phyloP scores from a whole-genome alignment of 2,797 vertebrate genomes.

The Lutjanus argentimaculatus region DNA sequence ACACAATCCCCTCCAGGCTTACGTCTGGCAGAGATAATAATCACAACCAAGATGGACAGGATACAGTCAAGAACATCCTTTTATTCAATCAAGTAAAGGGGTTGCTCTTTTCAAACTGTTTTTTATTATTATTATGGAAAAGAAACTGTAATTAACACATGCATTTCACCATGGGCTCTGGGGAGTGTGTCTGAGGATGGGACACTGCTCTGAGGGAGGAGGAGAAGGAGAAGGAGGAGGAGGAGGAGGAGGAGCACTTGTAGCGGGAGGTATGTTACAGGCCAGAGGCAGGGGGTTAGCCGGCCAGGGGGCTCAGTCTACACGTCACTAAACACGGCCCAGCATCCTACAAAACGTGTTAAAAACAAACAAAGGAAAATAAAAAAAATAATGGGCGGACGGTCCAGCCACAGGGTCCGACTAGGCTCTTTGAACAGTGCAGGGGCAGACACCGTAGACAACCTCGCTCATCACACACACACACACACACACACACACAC shows the following conservation, averaged over 20 bases:
- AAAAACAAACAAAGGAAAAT: slow-evolving; percentile 58
- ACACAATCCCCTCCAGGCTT: no score
- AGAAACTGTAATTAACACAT: slow-evolving; percentile 94
- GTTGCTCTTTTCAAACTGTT: slow-evolving; percentile 90
- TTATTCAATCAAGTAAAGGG: slow-evolving; percentile 92
- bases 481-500: neutral
- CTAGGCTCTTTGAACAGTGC: slow-evolving; percentile 53
- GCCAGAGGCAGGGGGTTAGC: slow-evolving; percentile 35
- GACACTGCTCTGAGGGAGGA: slow-evolving; percentile 54
- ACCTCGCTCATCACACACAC: neutral
- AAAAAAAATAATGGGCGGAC: slow-evolving; percentile 46
- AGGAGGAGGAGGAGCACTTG: slow-evolving; percentile 44
- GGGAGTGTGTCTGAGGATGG: slow-evolving; percentile 74
- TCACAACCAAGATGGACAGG: slow-evolving; percentile 22
- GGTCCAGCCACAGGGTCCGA: slow-evolving; percentile 57
- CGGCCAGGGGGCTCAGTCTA: slow-evolving; percentile 63
- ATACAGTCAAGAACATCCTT: slow-evolving; percentile 92
- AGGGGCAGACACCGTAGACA: slow-evolving; percentile 48
- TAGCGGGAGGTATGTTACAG: slow-evolving; percentile 23
- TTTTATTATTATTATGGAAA: slow-evolving; percentile 92
- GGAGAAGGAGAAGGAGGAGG: slow-evolving; percentile 42
- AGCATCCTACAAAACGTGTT: slow-evolving; percentile 62
- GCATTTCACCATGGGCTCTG: slow-evolving; percentile 91
- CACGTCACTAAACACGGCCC: slow-evolving; percentile 61
- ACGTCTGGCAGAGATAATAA: slow-evolving; percentile 37